These are phyloP conservation scores for Lepidurus arcticus DNA, from an alignment of 1,140 invertebrate species.

Conservation along the genomic window DNA sequence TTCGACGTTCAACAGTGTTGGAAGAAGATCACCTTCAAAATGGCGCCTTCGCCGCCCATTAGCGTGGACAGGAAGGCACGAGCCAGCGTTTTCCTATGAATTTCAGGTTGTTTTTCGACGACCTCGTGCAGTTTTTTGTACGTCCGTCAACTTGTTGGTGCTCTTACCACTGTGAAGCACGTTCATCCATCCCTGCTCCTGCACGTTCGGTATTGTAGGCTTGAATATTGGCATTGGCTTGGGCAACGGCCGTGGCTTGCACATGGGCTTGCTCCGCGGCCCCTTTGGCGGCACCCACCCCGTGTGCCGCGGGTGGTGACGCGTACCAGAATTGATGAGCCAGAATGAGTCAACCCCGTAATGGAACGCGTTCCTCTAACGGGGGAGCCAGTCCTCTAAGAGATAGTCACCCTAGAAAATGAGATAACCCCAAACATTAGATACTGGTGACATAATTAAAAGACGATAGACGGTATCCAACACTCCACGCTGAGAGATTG, in stretches of 20 bases:
- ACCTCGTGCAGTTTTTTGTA: neutral
- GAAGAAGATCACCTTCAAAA: too few species aligned
- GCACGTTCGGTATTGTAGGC: conserved; percentile 1
- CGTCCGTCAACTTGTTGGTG: neutral
- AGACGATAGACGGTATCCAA: neutral
- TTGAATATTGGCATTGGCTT: conserved; percentile 15
- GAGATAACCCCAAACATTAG: neutral
- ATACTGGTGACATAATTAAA: neutral
- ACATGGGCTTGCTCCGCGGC: conserved; percentile 16
- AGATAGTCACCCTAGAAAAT: neutral
- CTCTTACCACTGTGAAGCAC: neutral
- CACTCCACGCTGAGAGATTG: too few species aligned
- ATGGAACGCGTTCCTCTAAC: neutral
- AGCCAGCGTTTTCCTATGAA: neutral
- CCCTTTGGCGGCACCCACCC: conserved; percentile 16
- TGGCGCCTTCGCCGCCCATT: too few species aligned
- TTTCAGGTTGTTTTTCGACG: neutral
- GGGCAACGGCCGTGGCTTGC: conserved; percentile 1
- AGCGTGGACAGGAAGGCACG: neutral
- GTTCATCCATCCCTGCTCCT: neutral
- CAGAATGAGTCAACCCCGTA: conserved; percentile 21
- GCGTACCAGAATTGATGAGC: conserved; percentile 21
- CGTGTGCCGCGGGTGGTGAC: conserved; percentile 16
- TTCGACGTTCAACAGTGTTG: too few species aligned
- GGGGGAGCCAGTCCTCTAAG: neutral